phyloP scores from a whole-genome alignment of 2,797 vertebrate species.

The Furcifer pardalis region DNA sequence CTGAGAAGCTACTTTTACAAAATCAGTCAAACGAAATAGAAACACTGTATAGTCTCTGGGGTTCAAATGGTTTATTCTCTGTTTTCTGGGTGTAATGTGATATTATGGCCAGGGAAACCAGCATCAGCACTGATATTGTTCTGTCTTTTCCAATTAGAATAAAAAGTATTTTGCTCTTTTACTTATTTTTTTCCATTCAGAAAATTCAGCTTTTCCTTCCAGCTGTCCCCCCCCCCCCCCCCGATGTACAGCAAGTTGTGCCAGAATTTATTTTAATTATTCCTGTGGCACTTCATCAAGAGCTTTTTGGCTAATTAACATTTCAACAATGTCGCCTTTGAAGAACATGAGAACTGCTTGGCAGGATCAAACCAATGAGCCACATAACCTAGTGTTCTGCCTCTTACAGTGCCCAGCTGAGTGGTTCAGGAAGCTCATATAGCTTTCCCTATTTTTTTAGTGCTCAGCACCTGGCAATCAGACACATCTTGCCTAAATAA shows the following conservation, averaged over 20 bases:
- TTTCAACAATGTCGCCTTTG: neutral
- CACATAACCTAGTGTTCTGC: neutral
- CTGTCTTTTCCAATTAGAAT: neutral
- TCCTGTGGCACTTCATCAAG: neutral
- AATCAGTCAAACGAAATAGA: neutral
- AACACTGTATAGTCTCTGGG: fast-evolving
- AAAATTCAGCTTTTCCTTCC: constrained; percentile 15
- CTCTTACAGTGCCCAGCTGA: neutral
- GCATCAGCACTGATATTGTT: neutral
- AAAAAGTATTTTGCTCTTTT: neutral
- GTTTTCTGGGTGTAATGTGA: neutral
- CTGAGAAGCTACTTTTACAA: neutral
- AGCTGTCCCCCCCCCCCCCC: neutral
- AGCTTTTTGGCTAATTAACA: neutral
- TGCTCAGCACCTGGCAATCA: neutral
- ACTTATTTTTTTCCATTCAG: constrained; percentile 7
- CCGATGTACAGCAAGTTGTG: neutral
- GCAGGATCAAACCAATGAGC: neutral
- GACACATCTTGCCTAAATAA: neutral
- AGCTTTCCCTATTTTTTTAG: neutral
- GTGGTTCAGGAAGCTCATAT: neutral
- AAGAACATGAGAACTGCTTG: neutral
- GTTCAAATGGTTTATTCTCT: neutral
- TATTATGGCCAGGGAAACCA: neutral
- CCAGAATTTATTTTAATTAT: constrained; percentile 26